These are phyloP conservation scores for Lucilia cuprina DNA, from an alignment of 1,140 invertebrate genomes.

Conservation along the genomic window DNA sequence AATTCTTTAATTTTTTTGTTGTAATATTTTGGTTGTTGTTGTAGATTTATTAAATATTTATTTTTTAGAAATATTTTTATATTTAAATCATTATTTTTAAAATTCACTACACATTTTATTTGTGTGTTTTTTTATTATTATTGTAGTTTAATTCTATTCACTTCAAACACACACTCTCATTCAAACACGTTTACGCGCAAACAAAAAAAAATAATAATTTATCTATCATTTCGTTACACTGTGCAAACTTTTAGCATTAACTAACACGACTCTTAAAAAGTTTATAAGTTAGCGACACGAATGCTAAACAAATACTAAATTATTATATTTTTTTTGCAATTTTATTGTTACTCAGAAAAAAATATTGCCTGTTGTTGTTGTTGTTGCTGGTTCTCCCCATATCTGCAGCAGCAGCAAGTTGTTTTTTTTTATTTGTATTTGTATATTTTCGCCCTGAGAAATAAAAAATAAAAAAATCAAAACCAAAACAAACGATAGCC, in stretches of 20 bases:
- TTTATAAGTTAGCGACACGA: not conserved
- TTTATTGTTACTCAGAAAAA: not conserved
- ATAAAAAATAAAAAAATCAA: not conserved
- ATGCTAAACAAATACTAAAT: constrained; percentile 29
- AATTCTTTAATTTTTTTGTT: too few relatives aligned
- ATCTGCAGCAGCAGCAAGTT: not conserved
- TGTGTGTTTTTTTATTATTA: too few relatives aligned
- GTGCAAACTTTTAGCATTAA: not conserved
- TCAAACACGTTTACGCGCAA: not conserved
- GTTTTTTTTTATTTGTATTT: not conserved
- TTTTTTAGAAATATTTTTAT: not conserved
- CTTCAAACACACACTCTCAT: not conserved
- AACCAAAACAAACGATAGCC: too few relatives aligned
- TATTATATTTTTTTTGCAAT: not conserved
- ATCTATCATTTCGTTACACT: not conserved
- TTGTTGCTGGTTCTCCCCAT: not conserved
- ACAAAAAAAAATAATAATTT: not conserved
- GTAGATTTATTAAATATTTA: not conserved
- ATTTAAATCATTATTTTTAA: too few relatives aligned
- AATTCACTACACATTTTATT: not conserved
- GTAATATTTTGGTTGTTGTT: too few relatives aligned
- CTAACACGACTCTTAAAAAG: not conserved
- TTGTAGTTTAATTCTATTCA: too few relatives aligned
- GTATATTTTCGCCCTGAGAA: too few relatives aligned
- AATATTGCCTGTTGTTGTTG: not conserved